phyloP scores from a whole-genome alignment of 2,797 vertebrate species.

The Melanotaenia parkinsoni region DNA sequence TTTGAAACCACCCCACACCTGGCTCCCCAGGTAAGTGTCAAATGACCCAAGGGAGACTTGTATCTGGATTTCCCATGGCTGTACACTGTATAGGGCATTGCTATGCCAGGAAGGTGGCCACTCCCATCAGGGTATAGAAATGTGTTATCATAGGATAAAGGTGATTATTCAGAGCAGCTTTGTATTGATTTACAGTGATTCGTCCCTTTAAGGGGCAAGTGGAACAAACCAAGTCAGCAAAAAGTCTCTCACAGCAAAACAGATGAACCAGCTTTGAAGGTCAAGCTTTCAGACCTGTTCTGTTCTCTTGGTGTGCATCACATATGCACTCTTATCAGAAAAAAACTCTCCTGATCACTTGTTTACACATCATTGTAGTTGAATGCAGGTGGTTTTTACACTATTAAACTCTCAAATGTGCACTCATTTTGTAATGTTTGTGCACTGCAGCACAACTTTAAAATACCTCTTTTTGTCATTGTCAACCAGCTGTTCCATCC shows the following conservation, averaged over 20 bases:
- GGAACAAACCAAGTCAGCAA: constrained; percentile 6
- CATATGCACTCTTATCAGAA: not conserved
- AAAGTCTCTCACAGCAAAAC: not conserved
- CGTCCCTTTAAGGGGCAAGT: not conserved
- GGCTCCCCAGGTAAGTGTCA: too few species aligned
- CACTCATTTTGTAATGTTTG: not conserved
- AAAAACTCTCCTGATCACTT: not conserved
- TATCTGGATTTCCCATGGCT: too few species aligned
- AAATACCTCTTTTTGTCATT: not conserved
- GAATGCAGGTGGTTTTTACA: not conserved
- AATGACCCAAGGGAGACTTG: too few species aligned
- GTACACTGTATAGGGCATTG: not conserved
- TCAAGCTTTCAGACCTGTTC: not conserved
- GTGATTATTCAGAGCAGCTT: not conserved
- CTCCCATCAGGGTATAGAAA: not conserved
- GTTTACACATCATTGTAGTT: not conserved
- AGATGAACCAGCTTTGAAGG: not conserved
- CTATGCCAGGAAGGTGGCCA: too few species aligned
- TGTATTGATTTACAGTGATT: constrained; percentile 6
- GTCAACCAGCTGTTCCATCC: not conserved
- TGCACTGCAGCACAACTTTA: not conserved
- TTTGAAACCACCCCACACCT: too few species aligned
- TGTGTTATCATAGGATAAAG: not conserved
- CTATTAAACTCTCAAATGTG: not conserved
- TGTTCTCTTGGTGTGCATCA: not conserved